Conservation (phyloP, 2,113 vertebrate genomes). For the Cacatua alba region DNA sequence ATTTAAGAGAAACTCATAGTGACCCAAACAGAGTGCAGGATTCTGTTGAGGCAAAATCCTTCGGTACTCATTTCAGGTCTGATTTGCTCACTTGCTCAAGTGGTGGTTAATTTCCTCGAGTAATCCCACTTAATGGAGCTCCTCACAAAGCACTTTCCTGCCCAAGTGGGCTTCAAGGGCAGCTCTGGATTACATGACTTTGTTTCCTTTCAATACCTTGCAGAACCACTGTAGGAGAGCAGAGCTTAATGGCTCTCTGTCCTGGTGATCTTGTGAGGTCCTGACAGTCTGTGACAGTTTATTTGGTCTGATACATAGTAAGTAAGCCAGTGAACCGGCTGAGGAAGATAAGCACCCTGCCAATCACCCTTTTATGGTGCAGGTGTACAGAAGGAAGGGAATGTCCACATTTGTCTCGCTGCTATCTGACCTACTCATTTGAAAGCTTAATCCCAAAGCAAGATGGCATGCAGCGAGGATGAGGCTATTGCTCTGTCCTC, state of each 20-base stretch:
- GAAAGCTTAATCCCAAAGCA: not conserved
- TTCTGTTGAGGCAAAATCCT: not conserved
- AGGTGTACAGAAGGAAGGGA: not conserved
- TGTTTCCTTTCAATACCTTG: rapidly evolving
- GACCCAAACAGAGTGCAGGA: not conserved
- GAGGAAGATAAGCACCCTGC: not conserved
- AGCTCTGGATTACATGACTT: not conserved
- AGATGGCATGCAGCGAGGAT: not conserved
- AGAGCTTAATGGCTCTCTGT: not conserved
- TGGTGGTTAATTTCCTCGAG: not conserved
- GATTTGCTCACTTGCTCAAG: not conserved
- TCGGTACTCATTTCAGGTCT: not conserved
- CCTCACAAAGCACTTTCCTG: not conserved
- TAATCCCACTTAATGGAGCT: not conserved
- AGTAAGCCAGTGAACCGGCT: not conserved
- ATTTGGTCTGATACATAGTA: not conserved
- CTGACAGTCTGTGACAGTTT: not conserved
- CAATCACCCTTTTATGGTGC: not conserved
- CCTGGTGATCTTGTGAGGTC: not conserved
- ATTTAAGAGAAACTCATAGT: not conserved
- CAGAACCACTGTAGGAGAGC: not conserved
- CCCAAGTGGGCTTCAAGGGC: rapidly evolving
- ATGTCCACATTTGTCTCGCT: not conserved
- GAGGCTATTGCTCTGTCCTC: not conserved
- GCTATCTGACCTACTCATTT: not conserved